These are phyloP conservation scores for Uropsilus gracilis DNA, from an alignment of 2,113 vertebrate genomes.

Conservation along the genomic window DNA sequence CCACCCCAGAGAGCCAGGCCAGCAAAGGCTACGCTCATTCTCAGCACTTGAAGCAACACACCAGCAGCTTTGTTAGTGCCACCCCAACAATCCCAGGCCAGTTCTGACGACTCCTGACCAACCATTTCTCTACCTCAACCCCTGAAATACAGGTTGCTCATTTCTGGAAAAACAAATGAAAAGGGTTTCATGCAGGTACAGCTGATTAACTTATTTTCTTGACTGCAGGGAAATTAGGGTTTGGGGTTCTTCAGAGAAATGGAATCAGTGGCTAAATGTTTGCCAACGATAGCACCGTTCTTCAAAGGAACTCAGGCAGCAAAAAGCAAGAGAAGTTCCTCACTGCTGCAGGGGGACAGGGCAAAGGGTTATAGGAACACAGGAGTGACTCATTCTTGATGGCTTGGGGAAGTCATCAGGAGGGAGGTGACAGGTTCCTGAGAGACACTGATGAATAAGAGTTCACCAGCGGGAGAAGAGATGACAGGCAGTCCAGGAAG, in stretches of 20 bases:
- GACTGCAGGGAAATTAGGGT: neutral
- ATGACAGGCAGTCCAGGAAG: slow-evolving; percentile 53
- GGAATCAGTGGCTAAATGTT: neutral
- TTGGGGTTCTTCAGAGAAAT: neutral
- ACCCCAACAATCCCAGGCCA: neutral
- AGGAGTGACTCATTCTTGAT: slow-evolving; percentile 55
- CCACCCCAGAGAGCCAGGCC: neutral
- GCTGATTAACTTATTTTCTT: neutral
- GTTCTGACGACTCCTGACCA: neutral
- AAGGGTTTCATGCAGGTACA: neutral
- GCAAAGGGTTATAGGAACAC: neutral
- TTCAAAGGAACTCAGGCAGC: neutral
- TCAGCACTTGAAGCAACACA: neutral
- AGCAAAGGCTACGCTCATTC: neutral
- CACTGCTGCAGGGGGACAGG: neutral
- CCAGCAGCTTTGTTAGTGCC: neutral
- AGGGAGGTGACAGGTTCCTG: slow-evolving; percentile 43
- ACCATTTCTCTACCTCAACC: neutral
- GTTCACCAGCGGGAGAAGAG: slow-evolving; percentile 9
- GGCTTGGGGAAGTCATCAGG: slow-evolving; percentile 46
- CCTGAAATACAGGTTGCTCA: neutral
- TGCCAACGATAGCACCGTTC: neutral
- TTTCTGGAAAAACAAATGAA: neutral
- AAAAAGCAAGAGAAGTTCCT: neutral
- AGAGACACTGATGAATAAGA: slow-evolving; percentile 56